These are phyloP conservation scores for Oxyteleia sp. DNA, from an alignment of 2,888 invertebrate species.

Conservation along the genomic window DNA sequence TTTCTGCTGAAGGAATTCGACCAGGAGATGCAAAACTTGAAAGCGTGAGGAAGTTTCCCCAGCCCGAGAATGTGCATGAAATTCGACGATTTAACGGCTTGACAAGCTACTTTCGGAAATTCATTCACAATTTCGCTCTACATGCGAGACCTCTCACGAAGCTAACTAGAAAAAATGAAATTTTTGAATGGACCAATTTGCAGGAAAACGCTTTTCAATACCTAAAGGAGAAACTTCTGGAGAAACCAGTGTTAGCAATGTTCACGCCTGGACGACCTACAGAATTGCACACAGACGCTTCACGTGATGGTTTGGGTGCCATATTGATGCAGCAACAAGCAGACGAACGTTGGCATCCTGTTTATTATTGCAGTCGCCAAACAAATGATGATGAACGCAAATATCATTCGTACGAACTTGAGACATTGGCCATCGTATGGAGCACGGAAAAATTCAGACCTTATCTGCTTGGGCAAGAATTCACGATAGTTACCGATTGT, in stretches of 20 bases:
- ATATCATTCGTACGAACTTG: slow-evolving; percentile 67
- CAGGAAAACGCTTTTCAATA: slow-evolving; percentile 30
- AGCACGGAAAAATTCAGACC: slow-evolving; percentile 47
- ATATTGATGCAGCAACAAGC: slow-evolving; percentile 27
- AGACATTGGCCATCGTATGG: slow-evolving; percentile 54
- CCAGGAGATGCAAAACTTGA: slow-evolving; percentile 60
- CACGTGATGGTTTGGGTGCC: slow-evolving; percentile 12
- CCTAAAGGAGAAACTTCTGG: slow-evolving; percentile 21
- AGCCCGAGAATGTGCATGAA: slow-evolving; percentile 34
- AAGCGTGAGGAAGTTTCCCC: slow-evolving; percentile 53
- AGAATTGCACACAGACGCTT: slow-evolving; percentile 36
- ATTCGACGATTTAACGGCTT: slow-evolving; percentile 33
- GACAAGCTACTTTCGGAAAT: slow-evolving; percentile 19
- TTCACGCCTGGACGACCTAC: slow-evolving; percentile 9
- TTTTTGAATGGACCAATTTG: background rate
- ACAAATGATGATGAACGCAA: slow-evolving; percentile 27
- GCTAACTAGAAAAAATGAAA: slow-evolving; percentile 21
- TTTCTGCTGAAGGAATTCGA: too few species aligned
- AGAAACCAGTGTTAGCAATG: slow-evolving; percentile 34
- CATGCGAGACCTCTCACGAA: slow-evolving; percentile 19
- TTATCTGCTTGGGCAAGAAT: slow-evolving; percentile 55
- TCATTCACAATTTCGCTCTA: slow-evolving; percentile 14
- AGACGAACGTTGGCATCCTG: slow-evolving; percentile 67
- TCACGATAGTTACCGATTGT: slow-evolving; percentile 48
- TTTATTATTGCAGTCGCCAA: slow-evolving; percentile 76